phyloP scores from a whole-genome alignment of 2,797 vertebrate genomes.

The Pantherophis vulpinus region DNA sequence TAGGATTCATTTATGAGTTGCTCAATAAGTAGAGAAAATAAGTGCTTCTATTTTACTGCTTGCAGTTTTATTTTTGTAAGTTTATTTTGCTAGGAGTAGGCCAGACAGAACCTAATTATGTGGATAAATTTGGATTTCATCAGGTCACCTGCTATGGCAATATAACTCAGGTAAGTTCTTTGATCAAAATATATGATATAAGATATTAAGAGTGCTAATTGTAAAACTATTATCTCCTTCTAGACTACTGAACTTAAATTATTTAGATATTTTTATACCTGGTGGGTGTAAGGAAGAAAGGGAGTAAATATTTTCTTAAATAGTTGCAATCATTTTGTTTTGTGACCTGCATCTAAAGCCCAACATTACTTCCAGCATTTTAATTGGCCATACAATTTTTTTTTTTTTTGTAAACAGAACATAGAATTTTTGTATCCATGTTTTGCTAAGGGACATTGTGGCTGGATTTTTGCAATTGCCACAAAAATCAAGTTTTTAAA shows the following conservation, averaged over 20 bases:
- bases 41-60: not conserved
- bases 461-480: not conserved
- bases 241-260: not conserved
- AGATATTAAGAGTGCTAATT: not conserved
- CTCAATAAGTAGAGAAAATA: not conserved
- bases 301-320: not conserved
- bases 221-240: not conserved
- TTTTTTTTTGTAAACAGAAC: not conserved
- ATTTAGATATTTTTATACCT: not conserved
- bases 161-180: conserved; percentile 83
- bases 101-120: conserved; percentile 62
- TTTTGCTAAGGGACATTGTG: not conserved
- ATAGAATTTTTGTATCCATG: not conserved
- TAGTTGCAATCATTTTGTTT: not conserved
- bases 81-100: conserved; percentile 62
- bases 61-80: not conserved
- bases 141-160: conserved; percentile 88
- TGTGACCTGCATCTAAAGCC: not conserved
- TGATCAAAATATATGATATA: not conserved
- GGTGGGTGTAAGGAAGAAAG: not conserved
- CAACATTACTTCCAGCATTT: not conserved
- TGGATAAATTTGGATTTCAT: conserved; percentile 86
- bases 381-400: not conserved
- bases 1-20: not conserved
- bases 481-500: not conserved